These are phyloP conservation scores for Lasiurus cinereus DNA, from an alignment of 2,113 vertebrate genomes.

Conservation along the genomic window DNA sequence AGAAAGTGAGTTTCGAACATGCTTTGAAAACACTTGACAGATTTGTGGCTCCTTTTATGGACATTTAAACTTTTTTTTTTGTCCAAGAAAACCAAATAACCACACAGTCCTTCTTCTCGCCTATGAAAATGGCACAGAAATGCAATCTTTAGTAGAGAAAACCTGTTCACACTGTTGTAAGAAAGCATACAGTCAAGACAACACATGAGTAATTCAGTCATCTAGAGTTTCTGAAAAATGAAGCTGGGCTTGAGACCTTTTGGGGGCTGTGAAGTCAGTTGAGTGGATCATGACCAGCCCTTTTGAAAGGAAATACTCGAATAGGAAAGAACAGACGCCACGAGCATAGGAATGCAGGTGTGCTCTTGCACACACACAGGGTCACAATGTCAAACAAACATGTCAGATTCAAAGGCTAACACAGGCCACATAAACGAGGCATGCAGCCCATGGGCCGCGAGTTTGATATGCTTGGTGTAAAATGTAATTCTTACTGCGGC, in stretches of 20 bases:
- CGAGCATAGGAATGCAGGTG: no score
- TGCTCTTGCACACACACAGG: background rate
- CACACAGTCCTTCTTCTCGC: background rate
- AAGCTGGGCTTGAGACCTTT: background rate
- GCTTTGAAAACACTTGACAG: constrained; percentile 41
- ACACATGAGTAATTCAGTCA: background rate
- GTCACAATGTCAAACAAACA: background rate
- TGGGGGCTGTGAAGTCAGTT: background rate
- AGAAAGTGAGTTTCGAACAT: constrained; percentile 8
- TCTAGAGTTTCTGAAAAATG: background rate
- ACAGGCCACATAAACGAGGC: no score
- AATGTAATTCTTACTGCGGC: background rate
- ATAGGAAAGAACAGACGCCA: background rate
- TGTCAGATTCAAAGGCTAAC: no score
- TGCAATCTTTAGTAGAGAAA: background rate
- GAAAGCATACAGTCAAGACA: background rate
- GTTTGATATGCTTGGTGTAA: background rate
- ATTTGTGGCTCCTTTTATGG: background rate
- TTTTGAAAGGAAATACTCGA: background rate
- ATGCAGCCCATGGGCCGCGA: no score
- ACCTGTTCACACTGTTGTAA: background rate
- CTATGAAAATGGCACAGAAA: background rate
- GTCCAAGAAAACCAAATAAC: constrained; percentile 36
- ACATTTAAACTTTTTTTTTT: background rate
- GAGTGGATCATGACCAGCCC: background rate